phyloP scores from a whole-genome alignment of 2,797 vertebrate species.

The Poeciliopsis turneri region DNA sequence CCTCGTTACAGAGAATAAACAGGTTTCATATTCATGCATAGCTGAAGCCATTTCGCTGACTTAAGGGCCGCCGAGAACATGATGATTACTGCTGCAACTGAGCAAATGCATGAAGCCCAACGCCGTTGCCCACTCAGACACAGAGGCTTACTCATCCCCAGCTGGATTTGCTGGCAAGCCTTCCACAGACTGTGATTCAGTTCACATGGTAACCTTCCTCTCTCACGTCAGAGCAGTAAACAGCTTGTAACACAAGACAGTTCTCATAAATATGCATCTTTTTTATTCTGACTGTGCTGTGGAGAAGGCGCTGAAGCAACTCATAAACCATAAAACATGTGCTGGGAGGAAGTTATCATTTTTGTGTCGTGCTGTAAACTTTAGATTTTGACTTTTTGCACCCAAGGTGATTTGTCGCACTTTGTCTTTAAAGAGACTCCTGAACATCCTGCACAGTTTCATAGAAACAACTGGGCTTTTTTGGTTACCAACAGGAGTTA shows the following conservation, averaged over 20 bases:
- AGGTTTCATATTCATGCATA: slow-evolving; percentile 48
- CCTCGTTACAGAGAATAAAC: slow-evolving; percentile 35
- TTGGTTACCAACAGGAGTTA: not conserved
- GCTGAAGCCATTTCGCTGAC: slow-evolving; percentile 56
- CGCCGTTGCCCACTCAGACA: slow-evolving; percentile 66
- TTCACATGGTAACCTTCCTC: slow-evolving; percentile 67
- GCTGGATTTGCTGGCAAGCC: slow-evolving; percentile 56
- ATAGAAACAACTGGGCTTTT: not conserved
- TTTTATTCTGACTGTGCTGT: slow-evolving; percentile 3
- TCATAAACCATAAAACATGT: not conserved
- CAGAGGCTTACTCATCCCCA: slow-evolving; percentile 67
- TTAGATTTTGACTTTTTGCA: not conserved
- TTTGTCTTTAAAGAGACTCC: not conserved
- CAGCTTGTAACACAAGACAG: slow-evolving; percentile 43
- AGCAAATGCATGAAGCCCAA: slow-evolving; percentile 60
- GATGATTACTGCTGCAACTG: slow-evolving; percentile 68
- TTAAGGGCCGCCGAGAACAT: slow-evolving; percentile 64
- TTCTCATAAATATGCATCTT: slow-evolving; percentile 40
- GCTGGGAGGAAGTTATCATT: slow-evolving; percentile 22
- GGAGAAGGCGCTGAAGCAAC: not conserved
- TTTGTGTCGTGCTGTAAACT: slow-evolving; percentile 3
- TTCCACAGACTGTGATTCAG: slow-evolving; percentile 58
- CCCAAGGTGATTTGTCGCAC: not conserved
- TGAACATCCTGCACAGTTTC: not conserved
- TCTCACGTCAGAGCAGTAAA: slow-evolving; percentile 38